Conservation (phyloP, 2,888 invertebrate species). For the Epirrita christyi region DNA sequence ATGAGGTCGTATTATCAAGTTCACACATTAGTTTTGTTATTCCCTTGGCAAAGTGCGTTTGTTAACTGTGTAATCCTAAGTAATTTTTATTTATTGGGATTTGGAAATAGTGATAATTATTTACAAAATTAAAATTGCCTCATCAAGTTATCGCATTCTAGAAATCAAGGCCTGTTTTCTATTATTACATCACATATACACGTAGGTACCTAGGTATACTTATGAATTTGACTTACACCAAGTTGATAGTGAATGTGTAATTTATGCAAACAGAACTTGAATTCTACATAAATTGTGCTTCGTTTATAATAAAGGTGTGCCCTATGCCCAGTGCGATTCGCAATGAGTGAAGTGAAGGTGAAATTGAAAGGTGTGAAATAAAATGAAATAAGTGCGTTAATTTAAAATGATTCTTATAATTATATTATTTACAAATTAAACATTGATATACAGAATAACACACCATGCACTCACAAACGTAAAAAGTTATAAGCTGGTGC, state of each 20-base stretch:
- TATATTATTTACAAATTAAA: constrained; percentile 80
- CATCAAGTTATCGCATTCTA: constrained; percentile 10
- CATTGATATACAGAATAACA: constrained; percentile 73
- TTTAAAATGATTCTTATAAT: constrained; percentile 78
- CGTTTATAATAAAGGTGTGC: constrained; percentile 21
- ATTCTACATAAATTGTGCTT: constrained; percentile 16
- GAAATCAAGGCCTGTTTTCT: constrained; percentile 29
- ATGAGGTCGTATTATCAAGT: constrained; percentile 36
- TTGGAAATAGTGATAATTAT: constrained; percentile 33
- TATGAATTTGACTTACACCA: background rate
- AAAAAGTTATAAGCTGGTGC: constrained; percentile 74
- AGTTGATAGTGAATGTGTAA: constrained; percentile 8
- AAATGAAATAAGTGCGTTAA: constrained; percentile 82
- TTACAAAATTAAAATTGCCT: constrained; percentile 25
- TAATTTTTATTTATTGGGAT: constrained; percentile 41
- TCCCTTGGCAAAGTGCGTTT: constrained; percentile 39
- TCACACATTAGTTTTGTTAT: constrained; percentile 67
- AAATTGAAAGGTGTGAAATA: constrained; percentile 67
- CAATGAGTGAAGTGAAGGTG: constrained; percentile 67
- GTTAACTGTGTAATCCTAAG: constrained; percentile 44
- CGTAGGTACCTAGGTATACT: too few relatives aligned
- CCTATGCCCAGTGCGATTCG: constrained; percentile 35
- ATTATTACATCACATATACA: constrained; percentile 10
- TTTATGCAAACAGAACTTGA: constrained; percentile 25
- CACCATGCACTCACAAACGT: constrained; percentile 83